phyloP scores from a whole-genome alignment of 1,140 invertebrate genomes.

The Aphidius ervi region DNA sequence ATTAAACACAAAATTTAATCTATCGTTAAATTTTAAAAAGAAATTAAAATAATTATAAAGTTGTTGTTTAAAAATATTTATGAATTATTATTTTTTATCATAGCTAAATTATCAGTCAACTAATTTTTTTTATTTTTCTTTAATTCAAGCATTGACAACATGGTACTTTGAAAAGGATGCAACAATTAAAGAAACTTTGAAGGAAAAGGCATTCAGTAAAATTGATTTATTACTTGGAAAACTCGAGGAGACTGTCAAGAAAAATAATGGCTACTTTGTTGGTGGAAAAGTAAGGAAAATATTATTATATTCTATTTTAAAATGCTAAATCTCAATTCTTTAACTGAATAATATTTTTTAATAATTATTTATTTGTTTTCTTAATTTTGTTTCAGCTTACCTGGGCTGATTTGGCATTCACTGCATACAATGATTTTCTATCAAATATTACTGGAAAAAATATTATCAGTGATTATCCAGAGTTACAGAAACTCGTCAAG shows the following conservation, averaged over 20 bases:
- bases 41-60: background rate
- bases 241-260: conserved; percentile 48
- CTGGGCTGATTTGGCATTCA: conserved; percentile 41
- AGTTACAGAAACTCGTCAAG: conserved; percentile 39
- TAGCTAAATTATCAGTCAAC: background rate
- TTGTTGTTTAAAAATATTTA: background rate
- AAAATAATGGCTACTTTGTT: conserved; percentile 52
- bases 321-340: background rate
- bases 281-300: conserved; percentile 47
- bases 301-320: too few relatives aligned
- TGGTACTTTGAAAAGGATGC: conserved; percentile 35
- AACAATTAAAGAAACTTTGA: conserved; percentile 31
- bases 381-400: conserved; percentile 16
- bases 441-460: conserved; percentile 31
- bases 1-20: too few relatives aligned
- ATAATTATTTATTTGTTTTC: background rate
- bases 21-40: background rate
- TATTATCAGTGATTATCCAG: conserved; percentile 35
- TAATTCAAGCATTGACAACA: conserved; percentile 18
- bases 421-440: conserved; percentile 36
- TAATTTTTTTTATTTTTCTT: background rate
- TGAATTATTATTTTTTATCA: too few relatives aligned
- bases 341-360: background rate
- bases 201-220: conserved; percentile 32
- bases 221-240: conserved; percentile 44